Conservation (phyloP, 2,888 invertebrate species). For the Platerodrilus igneus region DNA sequence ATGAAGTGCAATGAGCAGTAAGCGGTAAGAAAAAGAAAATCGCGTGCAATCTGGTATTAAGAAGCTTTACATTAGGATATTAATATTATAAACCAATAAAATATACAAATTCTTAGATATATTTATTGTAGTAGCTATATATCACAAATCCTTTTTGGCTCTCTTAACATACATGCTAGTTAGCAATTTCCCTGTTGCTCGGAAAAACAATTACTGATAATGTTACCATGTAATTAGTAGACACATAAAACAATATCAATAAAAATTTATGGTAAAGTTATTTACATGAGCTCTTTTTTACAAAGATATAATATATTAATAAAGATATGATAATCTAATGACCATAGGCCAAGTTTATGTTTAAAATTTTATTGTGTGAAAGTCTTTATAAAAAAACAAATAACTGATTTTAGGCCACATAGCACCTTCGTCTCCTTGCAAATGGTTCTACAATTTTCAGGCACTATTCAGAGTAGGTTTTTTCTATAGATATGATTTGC, state of each 20-base stretch:
- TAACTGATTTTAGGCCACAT: slow-evolving; percentile 23
- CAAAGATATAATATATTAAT: slow-evolving; percentile 36
- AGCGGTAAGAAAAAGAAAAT: too few species aligned
- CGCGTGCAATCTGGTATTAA: too few species aligned
- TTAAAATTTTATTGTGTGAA: slow-evolving; percentile 11
- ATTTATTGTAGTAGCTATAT: slow-evolving; percentile 61
- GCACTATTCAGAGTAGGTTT: slow-evolving; percentile 45
- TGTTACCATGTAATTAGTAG: slow-evolving; percentile 35
- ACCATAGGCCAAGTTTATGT: slow-evolving; percentile 15
- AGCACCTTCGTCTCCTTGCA: slow-evolving; percentile 21
- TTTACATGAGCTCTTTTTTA: slow-evolving; percentile 45
- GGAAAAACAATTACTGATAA: slow-evolving; percentile 45
- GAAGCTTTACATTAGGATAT: too few species aligned
- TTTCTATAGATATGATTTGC: slow-evolving; percentile 48
- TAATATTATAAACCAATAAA: too few species aligned
- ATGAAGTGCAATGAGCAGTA: too few species aligned
- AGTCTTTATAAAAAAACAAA: slow-evolving; percentile 14
- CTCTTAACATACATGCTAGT: slow-evolving; percentile 63
- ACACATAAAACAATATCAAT: slow-evolving; percentile 41
- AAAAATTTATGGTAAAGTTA: slow-evolving; percentile 44
- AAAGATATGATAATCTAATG: slow-evolving; percentile 32
- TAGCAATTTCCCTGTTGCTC: slow-evolving; percentile 45
- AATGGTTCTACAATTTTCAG: too few species aligned
- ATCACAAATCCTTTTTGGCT: slow-evolving; percentile 73
- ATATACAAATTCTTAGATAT: too few species aligned